Percentiles rank a stretch among this genome's conserved stretches.
phyloP scores from a whole-genome alignment of 2,113 vertebrate species.

The Pelvicachromis taeniatus region DNA sequence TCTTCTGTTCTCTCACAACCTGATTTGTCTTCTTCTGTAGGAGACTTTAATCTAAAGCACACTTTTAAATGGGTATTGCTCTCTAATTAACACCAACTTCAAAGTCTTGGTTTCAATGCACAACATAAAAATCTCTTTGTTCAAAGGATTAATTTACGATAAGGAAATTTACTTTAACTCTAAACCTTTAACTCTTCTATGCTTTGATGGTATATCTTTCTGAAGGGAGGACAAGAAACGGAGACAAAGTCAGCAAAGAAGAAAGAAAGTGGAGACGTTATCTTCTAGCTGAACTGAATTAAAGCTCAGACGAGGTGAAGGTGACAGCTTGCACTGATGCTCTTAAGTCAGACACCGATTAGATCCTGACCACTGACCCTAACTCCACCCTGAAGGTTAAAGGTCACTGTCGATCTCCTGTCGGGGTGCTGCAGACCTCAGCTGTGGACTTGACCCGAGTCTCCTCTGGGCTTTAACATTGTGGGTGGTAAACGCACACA shows the following conservation, averaged over 20 bases:
- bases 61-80: background rate
- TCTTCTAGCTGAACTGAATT: background rate
- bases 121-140: background rate
- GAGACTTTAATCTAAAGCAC: background rate
- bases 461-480: conserved; percentile 26
- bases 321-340: background rate
- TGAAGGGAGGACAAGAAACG: background rate
- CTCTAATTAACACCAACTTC: background rate
- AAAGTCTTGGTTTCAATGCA: background rate
- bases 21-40: background rate
- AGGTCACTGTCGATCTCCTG: conserved; percentile 39
- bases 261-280: background rate
- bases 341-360: background rate
- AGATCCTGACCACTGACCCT: conserved; percentile 2
- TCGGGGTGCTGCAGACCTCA: conserved; percentile 28
- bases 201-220: background rate
- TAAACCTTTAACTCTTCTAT: background rate
- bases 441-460: conserved; percentile 41
- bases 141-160: background rate
- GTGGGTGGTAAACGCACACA: conserved; percentile 57
- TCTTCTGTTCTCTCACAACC: background rate
- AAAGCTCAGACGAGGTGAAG: background rate
- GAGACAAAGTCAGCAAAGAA: background rate
- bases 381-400: conserved; percentile 13
- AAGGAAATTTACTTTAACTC: background rate